phyloP scores from a whole-genome alignment of 2,888 invertebrate genomes.

The Monoplex corrugatus region DNA sequence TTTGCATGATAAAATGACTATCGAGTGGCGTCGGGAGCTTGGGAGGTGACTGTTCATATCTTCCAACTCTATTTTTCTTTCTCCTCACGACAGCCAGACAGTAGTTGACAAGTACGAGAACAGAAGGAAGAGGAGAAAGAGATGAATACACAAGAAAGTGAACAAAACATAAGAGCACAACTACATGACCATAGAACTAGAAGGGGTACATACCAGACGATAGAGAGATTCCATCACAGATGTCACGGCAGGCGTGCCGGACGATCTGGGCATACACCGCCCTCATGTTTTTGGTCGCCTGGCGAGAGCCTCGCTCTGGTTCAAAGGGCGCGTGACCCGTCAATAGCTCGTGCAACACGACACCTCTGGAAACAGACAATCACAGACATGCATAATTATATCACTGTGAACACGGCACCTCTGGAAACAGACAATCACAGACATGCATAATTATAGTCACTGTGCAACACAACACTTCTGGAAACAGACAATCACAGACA shows the following conservation, averaged over 20 bases:
- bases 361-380: neutral
- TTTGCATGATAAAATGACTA: no score
- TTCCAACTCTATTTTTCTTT: no score
- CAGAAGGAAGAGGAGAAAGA: no score
- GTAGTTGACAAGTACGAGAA: neutral
- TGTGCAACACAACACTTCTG: no score
- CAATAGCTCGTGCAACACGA: slow-evolving; percentile 26
- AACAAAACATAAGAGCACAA: neutral
- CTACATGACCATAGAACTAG: neutral
- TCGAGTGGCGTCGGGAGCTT: no score
- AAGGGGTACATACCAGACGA: neutral
- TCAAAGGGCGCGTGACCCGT: slow-evolving; percentile 40
- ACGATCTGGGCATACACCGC: slow-evolving; percentile 22
- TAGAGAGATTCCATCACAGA: neutral
- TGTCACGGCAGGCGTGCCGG: neutral
- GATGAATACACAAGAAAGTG: no score
- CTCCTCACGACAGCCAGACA: neutral
- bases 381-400: neutral
- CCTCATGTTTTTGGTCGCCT: neutral
- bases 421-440: neutral
- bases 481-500: no score
- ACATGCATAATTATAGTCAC: neutral
- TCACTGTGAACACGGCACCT: neutral
- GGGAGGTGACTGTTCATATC: no score
- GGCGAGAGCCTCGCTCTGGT: slow-evolving; percentile 36